phyloP scores from a whole-genome alignment of 2,888 invertebrate species.

The Mycogona germanica region DNA sequence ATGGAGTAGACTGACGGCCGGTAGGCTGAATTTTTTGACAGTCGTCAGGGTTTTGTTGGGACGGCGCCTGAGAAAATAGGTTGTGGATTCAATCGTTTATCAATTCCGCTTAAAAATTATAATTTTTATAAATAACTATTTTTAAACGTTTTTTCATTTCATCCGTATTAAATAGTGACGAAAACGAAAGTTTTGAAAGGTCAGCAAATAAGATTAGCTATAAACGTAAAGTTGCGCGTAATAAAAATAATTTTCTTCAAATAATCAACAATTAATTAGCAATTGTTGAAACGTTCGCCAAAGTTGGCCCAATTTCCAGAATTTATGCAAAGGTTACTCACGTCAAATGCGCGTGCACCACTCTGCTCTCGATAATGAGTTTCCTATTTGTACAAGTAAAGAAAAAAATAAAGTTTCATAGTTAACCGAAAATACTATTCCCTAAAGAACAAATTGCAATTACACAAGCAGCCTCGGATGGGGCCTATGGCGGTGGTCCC shows the following conservation, averaged over 20 bases:
- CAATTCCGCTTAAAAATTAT: not conserved
- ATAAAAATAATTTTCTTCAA: no score
- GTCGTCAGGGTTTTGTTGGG: not conserved
- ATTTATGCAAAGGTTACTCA: slow-evolving; percentile 2
- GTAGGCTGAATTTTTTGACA: slow-evolving; percentile 1
- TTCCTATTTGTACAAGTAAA: slow-evolving; percentile 1
- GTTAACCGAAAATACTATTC: not conserved
- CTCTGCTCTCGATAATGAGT: slow-evolving; percentile 17
- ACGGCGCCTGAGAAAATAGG: slow-evolving; percentile 1
- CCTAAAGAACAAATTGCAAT: not conserved
- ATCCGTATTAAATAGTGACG: not conserved
- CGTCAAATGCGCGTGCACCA: slow-evolving; percentile 19
- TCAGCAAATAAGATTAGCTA: no score
- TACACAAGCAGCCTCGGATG: not conserved
- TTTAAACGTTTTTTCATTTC: not conserved
- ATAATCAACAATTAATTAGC: no score
- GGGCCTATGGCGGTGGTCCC: not conserved
- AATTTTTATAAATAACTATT: not conserved
- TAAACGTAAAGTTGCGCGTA: no score
- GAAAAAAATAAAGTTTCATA: not conserved
- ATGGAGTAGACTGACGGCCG: not conserved
- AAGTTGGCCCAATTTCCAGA: not conserved
- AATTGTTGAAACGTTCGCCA: no score
- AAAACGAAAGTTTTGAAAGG: not conserved
- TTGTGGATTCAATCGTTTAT: not conserved